Evolutionary conservation across 2,888 invertebrate species (phyloP), one percentile per base, ranked within the genome.

Genomic region (Bembecia ichneumoniformis): DNA sequence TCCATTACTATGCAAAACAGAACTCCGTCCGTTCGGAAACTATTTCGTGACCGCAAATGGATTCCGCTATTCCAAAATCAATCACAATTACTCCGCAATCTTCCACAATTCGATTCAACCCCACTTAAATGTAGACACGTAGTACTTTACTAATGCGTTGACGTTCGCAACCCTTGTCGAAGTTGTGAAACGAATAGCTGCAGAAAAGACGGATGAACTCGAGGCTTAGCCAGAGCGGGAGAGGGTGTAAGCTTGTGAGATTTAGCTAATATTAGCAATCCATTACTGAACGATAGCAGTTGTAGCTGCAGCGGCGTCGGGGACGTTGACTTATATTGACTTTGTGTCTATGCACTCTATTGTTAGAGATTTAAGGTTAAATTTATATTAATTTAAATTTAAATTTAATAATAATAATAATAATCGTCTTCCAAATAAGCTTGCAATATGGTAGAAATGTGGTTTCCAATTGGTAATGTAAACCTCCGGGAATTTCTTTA

Each of bases 181-280:
- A 47, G 46, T 47, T 35, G 13, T 48, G 44, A 34, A 48, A 67
- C 68, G 65, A 66, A 71, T 68, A 70, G 73, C 74, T 74, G 74
- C 63, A 68, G 77, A 82, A 79, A 82, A 84, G 83, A 81, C 74
- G 77, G 68, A 83, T 82, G 74, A 68, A 68, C 60, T 28, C 28
- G 60, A 63, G 71, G 74, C 77, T 83, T 77, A 80, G 69, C 72
- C 72, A 58, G 67, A 57, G 58, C 60, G 52, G 58, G 57, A 57
- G 15, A 64, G 73, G 73, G 74, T 70, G 75, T 70, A 71, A 76
- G 77, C 77, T 77, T 74, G 73, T 72, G 71, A 77, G 84, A 82
- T 82, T 83, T 78, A 69, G 78, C 80, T 76, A 84, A 87, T 83
- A 87, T 84, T 82, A 79, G 80, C 86, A 82, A 86, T 86, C 82